Percentiles rank a stretch among this genome's conserved stretches.
Conservation (phyloP, 1,140 invertebrate genomes). For the Brachionus paranguensis region DNA sequence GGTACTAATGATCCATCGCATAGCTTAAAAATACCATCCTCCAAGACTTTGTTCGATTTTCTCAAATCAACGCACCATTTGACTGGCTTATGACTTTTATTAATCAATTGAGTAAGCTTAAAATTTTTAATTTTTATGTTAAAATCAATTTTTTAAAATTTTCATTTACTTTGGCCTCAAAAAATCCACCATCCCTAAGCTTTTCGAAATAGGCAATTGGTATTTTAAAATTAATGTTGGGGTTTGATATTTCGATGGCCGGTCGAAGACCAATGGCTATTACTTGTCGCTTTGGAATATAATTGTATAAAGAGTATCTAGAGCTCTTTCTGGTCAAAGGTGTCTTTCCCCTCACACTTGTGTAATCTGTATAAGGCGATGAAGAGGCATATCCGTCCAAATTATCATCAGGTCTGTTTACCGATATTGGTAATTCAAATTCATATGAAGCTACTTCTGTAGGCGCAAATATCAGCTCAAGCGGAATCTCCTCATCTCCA, state of each 20-base stretch:
- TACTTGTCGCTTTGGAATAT: conserved; percentile 10
- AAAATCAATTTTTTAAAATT: neutral
- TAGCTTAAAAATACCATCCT: conserved; percentile 49
- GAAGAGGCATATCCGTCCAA: neutral
- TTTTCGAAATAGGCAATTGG: conserved; percentile 25
- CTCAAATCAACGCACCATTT: conserved; percentile 51
- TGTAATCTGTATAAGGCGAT: conserved; percentile 16
- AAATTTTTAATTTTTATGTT: neutral
- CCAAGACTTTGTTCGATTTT: conserved; percentile 44
- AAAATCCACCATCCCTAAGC: conserved; percentile 29
- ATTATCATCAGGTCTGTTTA: neutral
- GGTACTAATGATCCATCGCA: conserved; percentile 47
- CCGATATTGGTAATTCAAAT: conserved; percentile 13
- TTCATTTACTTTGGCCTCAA: neutral
- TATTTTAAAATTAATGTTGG: conserved; percentile 24
- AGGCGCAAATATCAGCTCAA: conserved; percentile 51
- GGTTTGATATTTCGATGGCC: conserved; percentile 18
- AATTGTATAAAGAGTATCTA: neutral
- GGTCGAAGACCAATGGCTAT: conserved; percentile 29
- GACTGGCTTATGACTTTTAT: conserved; percentile 48
- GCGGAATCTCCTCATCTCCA: conserved; percentile 46
- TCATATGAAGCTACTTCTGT: conserved; percentile 46
- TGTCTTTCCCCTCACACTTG: neutral
- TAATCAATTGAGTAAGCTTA: conserved; percentile 42
- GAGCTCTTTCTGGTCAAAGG: conserved; percentile 4